Evolutionary conservation across 2,888 invertebrate species (phyloP).

Genomic region (Galerucella calmariensis): DNA sequence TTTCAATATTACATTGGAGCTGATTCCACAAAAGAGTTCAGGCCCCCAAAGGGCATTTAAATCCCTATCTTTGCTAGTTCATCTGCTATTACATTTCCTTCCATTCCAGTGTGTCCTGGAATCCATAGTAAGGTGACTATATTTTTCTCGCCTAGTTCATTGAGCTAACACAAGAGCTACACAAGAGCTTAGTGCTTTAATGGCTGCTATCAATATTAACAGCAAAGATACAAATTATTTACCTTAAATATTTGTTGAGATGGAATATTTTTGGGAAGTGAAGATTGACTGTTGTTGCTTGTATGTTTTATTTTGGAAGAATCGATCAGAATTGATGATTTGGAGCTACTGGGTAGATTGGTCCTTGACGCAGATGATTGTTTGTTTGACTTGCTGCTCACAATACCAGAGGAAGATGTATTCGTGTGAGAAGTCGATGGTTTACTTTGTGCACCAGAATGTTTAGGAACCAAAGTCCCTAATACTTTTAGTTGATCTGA

Average conservation of each 20-base stretch:
- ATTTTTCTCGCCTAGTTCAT: no score
- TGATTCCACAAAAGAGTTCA: no score
- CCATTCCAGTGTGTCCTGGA: no score
- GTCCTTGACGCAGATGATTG: conserved; percentile 28
- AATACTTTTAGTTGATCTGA: conserved; percentile 49
- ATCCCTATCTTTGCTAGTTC: no score
- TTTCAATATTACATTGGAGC: no score
- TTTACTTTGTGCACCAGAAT: conserved; percentile 33
- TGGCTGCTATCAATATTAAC: no score
- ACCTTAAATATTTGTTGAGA: conserved; percentile 46
- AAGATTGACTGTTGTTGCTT: conserved; percentile 9
- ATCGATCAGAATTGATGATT: conserved; percentile 34
- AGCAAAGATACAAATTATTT: not conserved
- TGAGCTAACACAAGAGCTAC: no score
- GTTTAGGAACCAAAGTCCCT: conserved; percentile 43
- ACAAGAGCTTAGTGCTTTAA: no score
- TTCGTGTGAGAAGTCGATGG: conserved; percentile 41
- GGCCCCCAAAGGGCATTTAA: no score
- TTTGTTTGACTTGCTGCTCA: conserved; percentile 33
- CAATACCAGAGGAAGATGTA: conserved; percentile 42
- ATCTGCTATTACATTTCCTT: no score
- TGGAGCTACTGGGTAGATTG: conserved; percentile 21
- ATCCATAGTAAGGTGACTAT: no score
- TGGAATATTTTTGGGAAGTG: conserved; percentile 30
- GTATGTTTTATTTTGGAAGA: conserved; percentile 38